Base-by-base conservation (phyloP, 2,113 vertebrate genomes). In the Cinclus cinclus region DNA sequence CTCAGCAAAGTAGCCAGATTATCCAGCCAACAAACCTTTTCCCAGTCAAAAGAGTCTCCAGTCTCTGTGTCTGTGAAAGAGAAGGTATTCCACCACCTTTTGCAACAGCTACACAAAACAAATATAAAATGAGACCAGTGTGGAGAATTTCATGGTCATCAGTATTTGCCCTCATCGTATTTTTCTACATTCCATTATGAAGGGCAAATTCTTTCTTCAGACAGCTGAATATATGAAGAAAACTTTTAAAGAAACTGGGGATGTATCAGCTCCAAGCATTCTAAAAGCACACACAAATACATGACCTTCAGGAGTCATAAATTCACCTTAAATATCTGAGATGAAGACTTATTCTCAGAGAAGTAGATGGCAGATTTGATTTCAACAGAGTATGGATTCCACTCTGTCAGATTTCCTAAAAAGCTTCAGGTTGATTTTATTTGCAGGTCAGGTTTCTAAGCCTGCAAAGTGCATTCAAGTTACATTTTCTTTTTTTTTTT, bases 331-430 rank as follows among this genome's bases (percentile, higher is more conserved):
- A 92, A 68, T 28, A 77, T 58, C 53, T 58, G 49, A 94, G 79
- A 93, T 76, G 62, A 93, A 92, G 75, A 83, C 55, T 69, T 82
- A 96, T 85, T 79, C 49, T 75, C 22, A 65, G 67, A 78, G 50
- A 93, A 89, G 89, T 52, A 77, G 83, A 75, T 82, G 67, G 83
- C 10, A 87, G 69, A 94, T 93, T 86, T 93, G 86, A 92, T 95
- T 95, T 91, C 64, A 78, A 9, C 37, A n/a, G 47, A 86, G 60
- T 87, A 80, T 75, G n/a, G 68, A 80, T 94, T 81, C 39, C 10
- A 67, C 19, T 80, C 71, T 50, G 13, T 44, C 50, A 92, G 59
- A 52, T 75, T 86, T 87, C 31, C 56, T 92, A 59, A 86, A 94
- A 92, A 67, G 39, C 39, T 75, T 90, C 52, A 67, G 47, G 55